Conservation (phyloP, 1,140 invertebrate species). For the Calliopsis andreniformis region DNA sequence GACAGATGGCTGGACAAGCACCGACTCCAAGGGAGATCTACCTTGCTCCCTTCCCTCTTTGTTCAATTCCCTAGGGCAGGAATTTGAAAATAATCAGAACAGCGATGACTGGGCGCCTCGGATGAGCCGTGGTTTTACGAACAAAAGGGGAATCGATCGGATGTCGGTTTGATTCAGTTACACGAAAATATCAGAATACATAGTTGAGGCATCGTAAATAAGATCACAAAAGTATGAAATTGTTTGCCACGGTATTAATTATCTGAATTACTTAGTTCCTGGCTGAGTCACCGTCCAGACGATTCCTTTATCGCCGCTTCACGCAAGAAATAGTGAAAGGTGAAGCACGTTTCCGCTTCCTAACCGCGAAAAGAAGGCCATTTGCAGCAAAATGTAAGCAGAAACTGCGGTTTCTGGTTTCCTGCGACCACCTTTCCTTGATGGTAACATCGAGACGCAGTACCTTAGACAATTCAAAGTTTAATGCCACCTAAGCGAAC, state of each 20-base stretch:
- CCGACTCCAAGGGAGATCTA: conserved; percentile 42
- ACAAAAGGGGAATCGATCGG: conserved; percentile 8
- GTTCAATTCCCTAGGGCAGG: conserved; percentile 31
- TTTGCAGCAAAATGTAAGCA: conserved; percentile 38
- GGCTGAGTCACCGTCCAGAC: not conserved
- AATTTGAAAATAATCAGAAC: conserved; percentile 43
- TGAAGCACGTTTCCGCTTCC: conserved; percentile 27
- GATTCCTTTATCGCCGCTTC: not conserved
- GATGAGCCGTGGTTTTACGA: not conserved
- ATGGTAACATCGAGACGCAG: conserved; percentile 25
- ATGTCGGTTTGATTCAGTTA: not conserved
- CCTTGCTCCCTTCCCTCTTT: conserved; percentile 30
- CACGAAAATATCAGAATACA: not conserved
- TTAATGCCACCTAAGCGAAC: not conserved
- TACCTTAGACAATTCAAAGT: not conserved
- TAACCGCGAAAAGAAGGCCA: conserved; percentile 41
- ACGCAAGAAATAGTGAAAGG: conserved; percentile 13
- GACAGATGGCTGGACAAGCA: conserved; percentile 54
- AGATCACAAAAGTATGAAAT: not conserved
- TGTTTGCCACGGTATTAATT: not conserved
- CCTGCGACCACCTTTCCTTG: conserved; percentile 5
- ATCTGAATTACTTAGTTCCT: not conserved
- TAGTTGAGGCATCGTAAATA: too few species aligned
- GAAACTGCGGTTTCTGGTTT: conserved; percentile 50
- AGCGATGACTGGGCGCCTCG: not conserved